Percentiles rank a stretch among this genome's conserved stretches.
Conservation (phyloP, 2,888 invertebrate species). For the Agrotis puta region DNA sequence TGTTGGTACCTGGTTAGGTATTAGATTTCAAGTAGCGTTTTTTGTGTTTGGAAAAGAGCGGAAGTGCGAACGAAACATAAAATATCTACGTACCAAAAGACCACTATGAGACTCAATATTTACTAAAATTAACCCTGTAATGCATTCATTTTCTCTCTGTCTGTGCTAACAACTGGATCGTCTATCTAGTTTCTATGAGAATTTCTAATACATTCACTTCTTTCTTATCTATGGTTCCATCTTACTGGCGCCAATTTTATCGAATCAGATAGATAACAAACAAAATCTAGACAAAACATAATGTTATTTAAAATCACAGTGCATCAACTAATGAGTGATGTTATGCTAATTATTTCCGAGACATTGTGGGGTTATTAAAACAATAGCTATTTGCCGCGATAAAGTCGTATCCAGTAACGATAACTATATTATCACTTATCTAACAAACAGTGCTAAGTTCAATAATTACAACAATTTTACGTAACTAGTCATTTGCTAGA, state of each 20-base stretch:
- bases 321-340: conserved; percentile 16
- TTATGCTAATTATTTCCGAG: conserved; percentile 37
- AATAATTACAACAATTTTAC: conserved; percentile 56
- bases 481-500: conserved; percentile 47
- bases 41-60: no score
- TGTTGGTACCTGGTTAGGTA: no score
- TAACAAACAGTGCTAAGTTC: conserved; percentile 65
- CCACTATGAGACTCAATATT: no score
- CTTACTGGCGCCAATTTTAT: not conserved
- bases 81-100: no score
- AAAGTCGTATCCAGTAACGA: conserved; percentile 47
- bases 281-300: conserved; percentile 15
- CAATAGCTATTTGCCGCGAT: conserved; percentile 63
- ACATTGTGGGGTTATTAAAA: conserved; percentile 54
- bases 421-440: conserved; percentile 46
- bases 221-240: no score
- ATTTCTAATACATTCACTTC: no score
- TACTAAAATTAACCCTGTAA: no score
- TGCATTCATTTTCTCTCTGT: no score
- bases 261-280: not conserved
- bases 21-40: no score
- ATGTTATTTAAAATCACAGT: not conserved
- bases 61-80: no score
- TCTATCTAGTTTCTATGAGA: no score
- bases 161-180: no score